phyloP scores from a whole-genome alignment of 2,888 invertebrate species.

The Tetragonisca angustula region DNA sequence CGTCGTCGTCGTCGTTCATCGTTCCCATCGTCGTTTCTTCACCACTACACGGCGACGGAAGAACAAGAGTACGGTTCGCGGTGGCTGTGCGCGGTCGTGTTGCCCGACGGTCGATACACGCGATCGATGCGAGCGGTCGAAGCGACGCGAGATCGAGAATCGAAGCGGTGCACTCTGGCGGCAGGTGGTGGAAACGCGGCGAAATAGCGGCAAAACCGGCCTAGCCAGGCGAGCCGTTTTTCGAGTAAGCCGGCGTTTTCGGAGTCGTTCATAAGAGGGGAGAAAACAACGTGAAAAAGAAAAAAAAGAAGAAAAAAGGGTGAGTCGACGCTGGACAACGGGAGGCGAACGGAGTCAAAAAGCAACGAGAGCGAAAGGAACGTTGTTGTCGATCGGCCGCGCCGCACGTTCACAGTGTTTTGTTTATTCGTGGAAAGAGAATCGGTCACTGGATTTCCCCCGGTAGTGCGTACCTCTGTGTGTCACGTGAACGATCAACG shows the following conservation, averaged over 20 bases:
- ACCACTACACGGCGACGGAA: neutral
- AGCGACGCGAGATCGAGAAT: constrained; percentile 14
- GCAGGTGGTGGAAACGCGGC: neutral
- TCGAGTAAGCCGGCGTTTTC: neutral
- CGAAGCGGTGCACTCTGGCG: neutral
- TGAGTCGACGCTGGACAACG: constrained; percentile 41
- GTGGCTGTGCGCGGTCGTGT: neutral
- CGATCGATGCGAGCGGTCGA: constrained; percentile 18
- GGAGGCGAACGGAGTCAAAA: neutral
- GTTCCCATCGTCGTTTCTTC: neutral
- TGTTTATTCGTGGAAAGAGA: constrained; percentile 38
- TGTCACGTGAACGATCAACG: constrained; percentile 60
- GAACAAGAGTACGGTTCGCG: neutral
- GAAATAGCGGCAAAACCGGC: neutral
- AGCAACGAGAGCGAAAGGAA: constrained; percentile 19
- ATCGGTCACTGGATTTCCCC: constrained; percentile 22
- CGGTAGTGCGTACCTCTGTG: constrained; percentile 52
- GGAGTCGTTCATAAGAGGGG: neutral
- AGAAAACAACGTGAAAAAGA: constrained; percentile 4
- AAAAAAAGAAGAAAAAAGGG: too few species aligned
- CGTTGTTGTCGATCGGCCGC: constrained; percentile 23
- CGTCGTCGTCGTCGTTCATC: neutral
- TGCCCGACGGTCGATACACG: neutral
- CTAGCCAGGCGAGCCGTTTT: too few species aligned
- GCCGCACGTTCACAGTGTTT: constrained; percentile 38